Evolutionary conservation across 2,797 vertebrate species (phyloP), one percentile per base, ranked within the genome.

Genomic region (Buceros bicornis): DNA sequence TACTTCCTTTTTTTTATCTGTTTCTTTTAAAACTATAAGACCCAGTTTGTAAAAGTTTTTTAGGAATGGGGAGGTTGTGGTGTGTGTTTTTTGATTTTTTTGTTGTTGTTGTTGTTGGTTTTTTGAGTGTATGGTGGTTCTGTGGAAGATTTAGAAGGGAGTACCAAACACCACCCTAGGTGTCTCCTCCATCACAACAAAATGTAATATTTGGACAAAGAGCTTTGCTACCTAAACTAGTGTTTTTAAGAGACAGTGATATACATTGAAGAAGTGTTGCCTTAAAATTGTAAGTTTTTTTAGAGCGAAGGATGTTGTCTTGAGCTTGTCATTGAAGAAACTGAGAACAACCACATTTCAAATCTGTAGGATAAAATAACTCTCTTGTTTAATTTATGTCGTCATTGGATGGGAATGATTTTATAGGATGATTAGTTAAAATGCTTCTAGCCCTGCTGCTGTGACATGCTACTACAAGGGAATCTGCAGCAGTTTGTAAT

Each of bases 51-150:
- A 62, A n/a, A 11, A 4, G 7, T 6, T 45, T 79, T 62, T 50
- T 56, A 2, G 3, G 12, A 1, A 3, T 43, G 12, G 3, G 5
- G 6, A 33, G 19, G 22, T 26, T n/a, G 14, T n/a, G 28, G 7
- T 40, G 12, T 8, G 24, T 24, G 7, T n/a, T 24, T 24, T 16
- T 25, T 15, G n/a, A 6, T 58, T 48, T 35, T 62, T 33, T 33
- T 33, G 33, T 33, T 33, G 33, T 33, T 33, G 33, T 33, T 56
- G 10, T 56, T 50, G 22, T 50, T 50, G 24, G 22, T 50, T 56
- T 56, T n/a, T n/a, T 7, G 31, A 70, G 5, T 15, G 10, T 9
- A 1, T 43, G 13, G 10, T 90, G 71, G 13, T 72, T 76, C 43
- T 60, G 13, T 56, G 29, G 9, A 14, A 62, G 45, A 7, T 25